Evolutionary conservation across 2,888 invertebrate genomes (phyloP).

Genomic region (Euphydryas editha): DNA sequence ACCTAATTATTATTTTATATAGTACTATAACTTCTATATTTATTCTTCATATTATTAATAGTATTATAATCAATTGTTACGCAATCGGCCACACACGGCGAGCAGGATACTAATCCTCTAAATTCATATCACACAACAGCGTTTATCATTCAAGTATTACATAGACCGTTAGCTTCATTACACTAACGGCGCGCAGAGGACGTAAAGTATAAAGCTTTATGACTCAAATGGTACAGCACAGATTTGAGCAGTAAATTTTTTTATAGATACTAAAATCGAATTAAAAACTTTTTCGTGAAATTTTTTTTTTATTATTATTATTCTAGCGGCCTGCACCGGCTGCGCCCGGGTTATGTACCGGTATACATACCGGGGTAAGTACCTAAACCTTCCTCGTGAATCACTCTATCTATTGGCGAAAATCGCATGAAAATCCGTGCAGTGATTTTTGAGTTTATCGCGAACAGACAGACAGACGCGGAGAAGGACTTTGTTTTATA

Average conservation of each 20-base stretch:
- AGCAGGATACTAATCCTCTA: conserved; percentile 40
- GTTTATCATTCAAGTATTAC: conserved; percentile 58
- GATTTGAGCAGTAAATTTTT: not conserved
- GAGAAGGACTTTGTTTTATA: too few species aligned
- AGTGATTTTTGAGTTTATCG: too few species aligned
- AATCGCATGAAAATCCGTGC: too few species aligned
- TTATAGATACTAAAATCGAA: not conserved
- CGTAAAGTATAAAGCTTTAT: conserved; percentile 3
- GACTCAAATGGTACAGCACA: not conserved
- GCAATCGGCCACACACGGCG: conserved; percentile 40
- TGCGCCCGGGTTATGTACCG: too few species aligned
- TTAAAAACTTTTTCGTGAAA: not conserved
- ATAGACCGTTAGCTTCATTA: conserved; percentile 34
- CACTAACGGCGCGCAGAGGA: conserved; percentile 6
- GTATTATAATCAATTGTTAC: not conserved
- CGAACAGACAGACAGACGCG: too few species aligned
- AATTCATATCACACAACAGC: conserved; percentile 61
- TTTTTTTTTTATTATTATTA: not conserved
- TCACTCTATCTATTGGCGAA: too few species aligned
- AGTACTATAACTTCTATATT: too few species aligned
- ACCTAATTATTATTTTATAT: too few species aligned
- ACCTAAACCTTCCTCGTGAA: too few species aligned
- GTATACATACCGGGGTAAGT: too few species aligned
- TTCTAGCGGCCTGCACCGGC: too few species aligned
- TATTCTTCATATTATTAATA: not conserved